Percentiles rank a stretch among this genome's conserved stretches.
These are phyloP conservation scores for Beris chalybata DNA, from an alignment of 2,888 invertebrate species.

Conservation along the genomic window DNA sequence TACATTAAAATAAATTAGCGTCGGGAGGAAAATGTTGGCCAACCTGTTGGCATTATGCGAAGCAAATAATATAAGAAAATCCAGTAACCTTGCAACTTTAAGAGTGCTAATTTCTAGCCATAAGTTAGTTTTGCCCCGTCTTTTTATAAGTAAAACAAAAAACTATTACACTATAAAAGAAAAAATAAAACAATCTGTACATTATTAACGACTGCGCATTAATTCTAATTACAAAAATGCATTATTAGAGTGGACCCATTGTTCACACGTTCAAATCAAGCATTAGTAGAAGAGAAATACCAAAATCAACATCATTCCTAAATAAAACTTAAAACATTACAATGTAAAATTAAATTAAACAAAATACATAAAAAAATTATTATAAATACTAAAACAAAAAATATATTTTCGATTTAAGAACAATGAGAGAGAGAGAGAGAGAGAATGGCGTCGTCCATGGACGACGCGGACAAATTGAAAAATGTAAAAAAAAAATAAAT, in stretches of 20 bases:
- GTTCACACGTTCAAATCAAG: conserved; percentile 11
- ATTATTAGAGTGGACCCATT: conserved; percentile 1
- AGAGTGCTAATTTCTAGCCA: conserved; percentile 27
- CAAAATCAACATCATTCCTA: conserved; percentile 30
- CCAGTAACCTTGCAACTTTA: background rate
- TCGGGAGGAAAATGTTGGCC: too few species aligned
- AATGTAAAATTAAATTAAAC: conserved; percentile 12
- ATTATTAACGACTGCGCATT: conserved; percentile 18
- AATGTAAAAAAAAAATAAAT: conserved; percentile 19
- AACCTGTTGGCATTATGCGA: background rate
- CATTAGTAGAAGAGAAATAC: conserved; percentile 15
- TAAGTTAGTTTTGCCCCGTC: conserved; percentile 24
- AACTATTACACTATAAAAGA: too few species aligned
- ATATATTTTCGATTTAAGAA: conserved; percentile 16
- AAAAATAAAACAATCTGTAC: conserved; percentile 10
- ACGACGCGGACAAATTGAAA: background rate
- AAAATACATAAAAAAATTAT: conserved; percentile 31
- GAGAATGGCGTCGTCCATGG: background rate
- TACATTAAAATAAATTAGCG: too few species aligned
- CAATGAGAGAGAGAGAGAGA: background rate
- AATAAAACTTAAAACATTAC: conserved; percentile 12
- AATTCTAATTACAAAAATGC: conserved; percentile 17
- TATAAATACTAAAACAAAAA: conserved; percentile 28
- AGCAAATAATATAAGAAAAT: background rate
- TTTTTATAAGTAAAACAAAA: conserved; percentile 24